These are phyloP conservation scores for Proteles cristata DNA, from an alignment of 2,113 vertebrate genomes.

Conservation along the genomic window DNA sequence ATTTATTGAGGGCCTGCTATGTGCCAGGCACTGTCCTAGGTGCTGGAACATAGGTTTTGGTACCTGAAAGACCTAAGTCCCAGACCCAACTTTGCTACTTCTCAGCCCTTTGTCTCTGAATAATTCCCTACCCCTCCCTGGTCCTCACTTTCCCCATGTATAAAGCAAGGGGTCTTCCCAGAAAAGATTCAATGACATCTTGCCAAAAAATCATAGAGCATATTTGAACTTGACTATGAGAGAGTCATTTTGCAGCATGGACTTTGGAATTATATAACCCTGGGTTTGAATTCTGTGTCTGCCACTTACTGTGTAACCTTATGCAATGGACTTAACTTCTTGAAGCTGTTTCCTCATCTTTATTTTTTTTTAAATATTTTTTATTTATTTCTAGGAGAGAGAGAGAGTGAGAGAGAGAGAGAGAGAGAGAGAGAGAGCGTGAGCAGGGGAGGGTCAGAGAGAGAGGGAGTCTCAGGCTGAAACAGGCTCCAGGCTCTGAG, in stretches of 20 bases:
- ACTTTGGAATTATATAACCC: background rate
- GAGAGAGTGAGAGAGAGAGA: too few relatives aligned
- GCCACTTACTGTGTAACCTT: background rate
- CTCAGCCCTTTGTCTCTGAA: background rate
- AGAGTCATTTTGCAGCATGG: background rate
- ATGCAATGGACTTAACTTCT: background rate
- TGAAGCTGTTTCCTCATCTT: conserved; percentile 27
- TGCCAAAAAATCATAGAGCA: background rate
- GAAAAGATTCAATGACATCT: background rate
- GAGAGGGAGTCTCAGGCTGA: too few relatives aligned
- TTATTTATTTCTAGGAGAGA: too few relatives aligned
- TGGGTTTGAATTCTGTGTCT: background rate
- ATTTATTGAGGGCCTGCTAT: background rate
- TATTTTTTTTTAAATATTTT: too few relatives aligned
- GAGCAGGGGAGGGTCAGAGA: too few relatives aligned
- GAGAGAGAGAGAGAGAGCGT: too few relatives aligned
- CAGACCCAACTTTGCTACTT: background rate
- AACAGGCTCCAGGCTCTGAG: too few relatives aligned
- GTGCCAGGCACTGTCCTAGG: background rate
- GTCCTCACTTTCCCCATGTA: background rate
- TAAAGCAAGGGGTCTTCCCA: background rate
- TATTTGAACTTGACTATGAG: background rate
- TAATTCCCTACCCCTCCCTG: background rate
- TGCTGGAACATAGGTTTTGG: background rate
- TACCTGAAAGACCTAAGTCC: background rate